Percentiles rank a stretch among this genome's conserved stretches.
phyloP scores from a whole-genome alignment of 2,888 invertebrate species.

The Serrognathus titanus region DNA sequence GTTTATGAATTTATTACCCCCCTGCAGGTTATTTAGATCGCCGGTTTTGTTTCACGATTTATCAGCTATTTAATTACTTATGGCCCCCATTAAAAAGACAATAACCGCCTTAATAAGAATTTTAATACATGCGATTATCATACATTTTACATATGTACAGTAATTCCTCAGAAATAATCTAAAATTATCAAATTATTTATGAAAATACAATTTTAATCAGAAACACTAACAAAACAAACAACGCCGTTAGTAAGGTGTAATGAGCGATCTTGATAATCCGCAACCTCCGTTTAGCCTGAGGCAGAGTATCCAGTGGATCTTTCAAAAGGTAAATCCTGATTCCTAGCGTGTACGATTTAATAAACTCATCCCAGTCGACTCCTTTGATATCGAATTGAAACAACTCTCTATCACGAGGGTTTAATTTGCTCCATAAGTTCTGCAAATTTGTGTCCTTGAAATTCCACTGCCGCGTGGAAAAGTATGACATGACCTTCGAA shows the following conservation, averaged over 20 bases:
- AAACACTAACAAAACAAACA: not conserved
- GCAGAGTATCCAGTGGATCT: conserved; percentile 72
- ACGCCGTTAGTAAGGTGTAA: conserved; percentile 23
- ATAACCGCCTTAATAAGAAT: no score
- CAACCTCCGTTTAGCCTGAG: conserved; percentile 61
- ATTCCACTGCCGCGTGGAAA: conserved; percentile 73
- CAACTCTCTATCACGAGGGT: conserved; percentile 52
- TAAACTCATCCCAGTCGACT: conserved; percentile 73
- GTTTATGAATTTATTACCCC: no score
- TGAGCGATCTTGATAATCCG: conserved; percentile 37
- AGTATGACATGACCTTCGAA: conserved; percentile 71
- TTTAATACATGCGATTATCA: no score
- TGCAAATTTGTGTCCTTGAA: conserved; percentile 62
- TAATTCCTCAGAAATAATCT: no score
- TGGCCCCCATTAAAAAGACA: no score
- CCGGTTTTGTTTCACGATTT: no score
- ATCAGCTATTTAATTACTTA: no score
- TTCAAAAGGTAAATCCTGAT: conserved; percentile 75
- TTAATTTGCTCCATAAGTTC: conserved; percentile 57
- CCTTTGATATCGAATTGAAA: conserved; percentile 65
- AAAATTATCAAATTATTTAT: no score
- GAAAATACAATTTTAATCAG: not conserved
- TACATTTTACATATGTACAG: no score
- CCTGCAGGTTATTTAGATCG: no score
- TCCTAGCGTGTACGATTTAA: conserved; percentile 67